Conservation (phyloP, 2,888 invertebrate genomes). For the Myathropa florea region DNA sequence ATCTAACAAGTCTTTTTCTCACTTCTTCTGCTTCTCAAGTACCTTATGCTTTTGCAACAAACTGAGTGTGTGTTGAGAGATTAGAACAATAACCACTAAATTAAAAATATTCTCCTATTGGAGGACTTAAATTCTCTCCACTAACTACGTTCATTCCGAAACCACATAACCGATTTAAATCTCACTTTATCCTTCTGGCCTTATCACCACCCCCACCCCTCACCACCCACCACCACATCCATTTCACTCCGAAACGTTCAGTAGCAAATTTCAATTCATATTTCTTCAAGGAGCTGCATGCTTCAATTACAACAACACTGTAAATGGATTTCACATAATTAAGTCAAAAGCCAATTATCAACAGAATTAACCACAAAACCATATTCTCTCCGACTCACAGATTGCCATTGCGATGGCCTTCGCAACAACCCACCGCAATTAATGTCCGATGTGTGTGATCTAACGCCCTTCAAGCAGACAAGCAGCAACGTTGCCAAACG, state of each 20-base stretch:
- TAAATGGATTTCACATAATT: background rate
- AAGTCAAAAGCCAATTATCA: conserved; percentile 3
- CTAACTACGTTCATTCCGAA: background rate
- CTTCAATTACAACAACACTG: background rate
- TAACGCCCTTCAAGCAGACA: background rate
- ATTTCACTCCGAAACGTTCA: background rate
- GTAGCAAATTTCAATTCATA: background rate
- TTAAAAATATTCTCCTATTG: too few relatives aligned
- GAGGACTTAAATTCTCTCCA: background rate
- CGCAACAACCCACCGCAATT: background rate
- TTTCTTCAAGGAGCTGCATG: background rate
- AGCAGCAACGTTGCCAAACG: background rate
- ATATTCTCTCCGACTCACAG: background rate
- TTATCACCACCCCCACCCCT: background rate
- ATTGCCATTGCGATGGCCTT: background rate
- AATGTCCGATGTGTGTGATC: background rate
- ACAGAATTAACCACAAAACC: conserved; percentile 10
- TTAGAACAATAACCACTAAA: too few relatives aligned
- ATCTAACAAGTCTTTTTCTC: too few relatives aligned
- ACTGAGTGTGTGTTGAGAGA: too few relatives aligned
- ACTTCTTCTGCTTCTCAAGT: too few relatives aligned
- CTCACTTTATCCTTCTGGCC: background rate
- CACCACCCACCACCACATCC: background rate
- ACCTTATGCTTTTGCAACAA: too few relatives aligned
- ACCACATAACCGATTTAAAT: background rate